A percentile compares a stretch with the other conserved stretches of the same genome.
These are phyloP conservation scores for Lonchura striata DNA, from an alignment of 2,113 vertebrate species.

Conservation along the genomic window DNA sequence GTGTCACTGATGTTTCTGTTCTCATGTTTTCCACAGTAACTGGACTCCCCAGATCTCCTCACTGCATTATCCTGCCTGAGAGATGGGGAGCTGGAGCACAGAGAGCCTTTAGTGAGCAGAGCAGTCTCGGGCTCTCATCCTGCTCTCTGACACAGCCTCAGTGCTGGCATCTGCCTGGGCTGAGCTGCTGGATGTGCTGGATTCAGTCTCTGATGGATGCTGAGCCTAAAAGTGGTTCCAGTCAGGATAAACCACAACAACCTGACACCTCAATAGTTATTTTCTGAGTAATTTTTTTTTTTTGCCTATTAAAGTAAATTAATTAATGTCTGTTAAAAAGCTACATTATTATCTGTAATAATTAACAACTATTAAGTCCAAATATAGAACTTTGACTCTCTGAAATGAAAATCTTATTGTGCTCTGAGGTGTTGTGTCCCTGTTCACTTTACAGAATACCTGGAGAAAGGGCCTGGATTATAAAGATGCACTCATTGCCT, in stretches of 20 bases:
- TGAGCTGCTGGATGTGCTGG: background rate
- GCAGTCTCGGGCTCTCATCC: background rate
- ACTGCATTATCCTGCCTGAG: background rate
- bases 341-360: background rate
- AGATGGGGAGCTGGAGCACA: background rate
- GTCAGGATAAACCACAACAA: background rate
- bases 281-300: background rate
- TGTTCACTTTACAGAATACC: background rate
- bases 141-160: background rate
- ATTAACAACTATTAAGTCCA: background rate
- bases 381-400: background rate
- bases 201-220: accelerated
- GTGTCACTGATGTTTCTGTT: background rate
- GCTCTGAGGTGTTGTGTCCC: background rate
- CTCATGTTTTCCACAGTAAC: background rate
- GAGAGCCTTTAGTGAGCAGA: background rate
- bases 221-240: background rate
- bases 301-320: background rate
- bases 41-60: background rate
- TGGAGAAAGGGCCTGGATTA: background rate
- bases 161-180: background rate
- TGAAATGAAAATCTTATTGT: background rate
- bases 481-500: background rate
- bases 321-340: background rate
- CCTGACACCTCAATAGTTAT: background rate